phyloP scores from a whole-genome alignment of 2,113 vertebrate genomes.

The Origma solitaria region DNA sequence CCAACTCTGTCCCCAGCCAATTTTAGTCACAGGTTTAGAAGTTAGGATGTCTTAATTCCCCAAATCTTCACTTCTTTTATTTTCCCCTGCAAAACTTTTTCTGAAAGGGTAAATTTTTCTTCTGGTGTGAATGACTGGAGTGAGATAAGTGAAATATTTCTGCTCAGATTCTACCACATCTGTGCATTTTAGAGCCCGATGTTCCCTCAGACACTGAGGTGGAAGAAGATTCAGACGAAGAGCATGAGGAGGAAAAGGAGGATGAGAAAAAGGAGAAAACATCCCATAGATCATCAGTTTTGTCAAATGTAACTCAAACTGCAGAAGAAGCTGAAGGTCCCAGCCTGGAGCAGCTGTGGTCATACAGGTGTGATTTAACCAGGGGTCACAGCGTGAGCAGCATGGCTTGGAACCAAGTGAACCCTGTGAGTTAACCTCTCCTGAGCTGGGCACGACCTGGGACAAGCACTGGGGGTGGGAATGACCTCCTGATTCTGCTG shows the following conservation, averaged over 20 bases:
- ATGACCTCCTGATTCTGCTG: neutral
- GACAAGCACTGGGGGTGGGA: neutral
- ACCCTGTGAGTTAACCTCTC: constrained; percentile 70
- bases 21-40: neutral
- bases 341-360: constrained; percentile 80
- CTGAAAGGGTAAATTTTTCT: neutral
- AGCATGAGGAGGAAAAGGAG: neutral
- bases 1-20: neutral
- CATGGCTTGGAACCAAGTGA: constrained; percentile 86
- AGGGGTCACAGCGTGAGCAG: constrained; percentile 76
- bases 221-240: neutral
- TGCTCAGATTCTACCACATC: neutral
- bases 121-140: neutral
- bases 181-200: constrained; percentile 52
- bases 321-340: constrained; percentile 40
- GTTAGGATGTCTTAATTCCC: neutral
- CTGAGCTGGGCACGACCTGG: neutral
- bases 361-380: constrained; percentile 80
- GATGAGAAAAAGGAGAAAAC: neutral
- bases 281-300: neutral
- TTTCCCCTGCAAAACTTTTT: neutral
- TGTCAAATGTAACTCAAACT: neutral
- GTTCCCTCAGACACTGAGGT: neutral
- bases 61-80: neutral
- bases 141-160: neutral